Percentiles rank a stretch among this genome's conserved stretches.
Conservation (phyloP, 1,140 invertebrate species). For the Neoseiulus cucumeris region DNA sequence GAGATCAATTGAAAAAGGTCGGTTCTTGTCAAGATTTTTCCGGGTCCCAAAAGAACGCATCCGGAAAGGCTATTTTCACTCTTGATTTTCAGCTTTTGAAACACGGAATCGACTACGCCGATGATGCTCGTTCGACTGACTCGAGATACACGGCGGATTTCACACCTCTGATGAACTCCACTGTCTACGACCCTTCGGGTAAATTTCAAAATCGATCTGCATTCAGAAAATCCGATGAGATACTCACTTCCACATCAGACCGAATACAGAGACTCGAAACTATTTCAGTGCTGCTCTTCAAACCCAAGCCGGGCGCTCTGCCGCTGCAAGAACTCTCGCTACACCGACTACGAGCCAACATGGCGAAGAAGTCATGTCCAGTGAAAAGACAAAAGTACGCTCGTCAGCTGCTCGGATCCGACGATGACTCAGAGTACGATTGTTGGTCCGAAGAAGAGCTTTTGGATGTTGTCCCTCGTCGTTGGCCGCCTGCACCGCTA, state of each 20-base stretch:
- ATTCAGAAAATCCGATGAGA: no score
- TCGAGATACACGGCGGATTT: neutral
- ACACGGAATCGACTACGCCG: neutral
- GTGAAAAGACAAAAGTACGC: neutral
- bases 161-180: neutral
- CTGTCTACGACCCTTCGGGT: neutral
- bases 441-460: slow-evolving; percentile 4
- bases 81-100: neutral
- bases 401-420: neutral
- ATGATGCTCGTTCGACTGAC: neutral
- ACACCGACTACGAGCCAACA: neutral
- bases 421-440: neutral
- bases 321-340: neutral
- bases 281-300: neutral
- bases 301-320: neutral
- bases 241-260: no score
- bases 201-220: neutral
- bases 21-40: neutral
- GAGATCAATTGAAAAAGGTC: neutral
- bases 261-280: no score
- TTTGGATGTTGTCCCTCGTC: neutral
- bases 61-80: neutral
- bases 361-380: neutral
- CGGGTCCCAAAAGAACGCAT: neutral
- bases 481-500: neutral